A percentile compares a stretch with the other conserved stretches of the same genome.
phyloP scores from a whole-genome alignment of 2,113 vertebrate species.

The Lontra canadensis region DNA sequence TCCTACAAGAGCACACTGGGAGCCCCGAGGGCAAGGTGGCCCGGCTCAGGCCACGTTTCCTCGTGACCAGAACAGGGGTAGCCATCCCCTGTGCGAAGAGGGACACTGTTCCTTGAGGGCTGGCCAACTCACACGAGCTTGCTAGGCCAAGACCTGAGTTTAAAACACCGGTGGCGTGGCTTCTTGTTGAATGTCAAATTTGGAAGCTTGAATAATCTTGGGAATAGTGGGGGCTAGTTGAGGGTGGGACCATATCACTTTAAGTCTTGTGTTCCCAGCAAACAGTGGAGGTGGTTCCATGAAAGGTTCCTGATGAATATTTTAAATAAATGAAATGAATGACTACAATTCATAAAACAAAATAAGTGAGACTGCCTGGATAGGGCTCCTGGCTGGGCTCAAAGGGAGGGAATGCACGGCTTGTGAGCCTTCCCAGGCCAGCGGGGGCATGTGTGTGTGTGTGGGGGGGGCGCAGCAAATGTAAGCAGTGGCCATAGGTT shows the following conservation, averaged over 20 bases:
- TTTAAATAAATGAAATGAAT: not conserved
- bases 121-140: not conserved
- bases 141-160: not conserved
- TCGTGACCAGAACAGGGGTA: too few species aligned
- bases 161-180: not conserved
- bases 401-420: too few species aligned
- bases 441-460: too few species aligned
- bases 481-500: rapidly evolving
- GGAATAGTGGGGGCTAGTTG: not conserved
- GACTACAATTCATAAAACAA: not conserved
- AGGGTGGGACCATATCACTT: not conserved
- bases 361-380: not conserved
- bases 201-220: not conserved
- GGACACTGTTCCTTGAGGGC: not conserved
- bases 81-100: not conserved
- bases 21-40: not conserved
- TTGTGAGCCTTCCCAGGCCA: too few species aligned
- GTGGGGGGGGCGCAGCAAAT: not conserved
- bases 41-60: not conserved
- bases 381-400: not conserved
- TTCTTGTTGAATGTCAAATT: not conserved
- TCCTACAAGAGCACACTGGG: not conserved
- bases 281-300: not conserved
- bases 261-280: not conserved
- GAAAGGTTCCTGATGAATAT: not conserved